Base-by-base conservation (phyloP, 2,113 vertebrate species). In the Festucalex cinctus region DNA sequence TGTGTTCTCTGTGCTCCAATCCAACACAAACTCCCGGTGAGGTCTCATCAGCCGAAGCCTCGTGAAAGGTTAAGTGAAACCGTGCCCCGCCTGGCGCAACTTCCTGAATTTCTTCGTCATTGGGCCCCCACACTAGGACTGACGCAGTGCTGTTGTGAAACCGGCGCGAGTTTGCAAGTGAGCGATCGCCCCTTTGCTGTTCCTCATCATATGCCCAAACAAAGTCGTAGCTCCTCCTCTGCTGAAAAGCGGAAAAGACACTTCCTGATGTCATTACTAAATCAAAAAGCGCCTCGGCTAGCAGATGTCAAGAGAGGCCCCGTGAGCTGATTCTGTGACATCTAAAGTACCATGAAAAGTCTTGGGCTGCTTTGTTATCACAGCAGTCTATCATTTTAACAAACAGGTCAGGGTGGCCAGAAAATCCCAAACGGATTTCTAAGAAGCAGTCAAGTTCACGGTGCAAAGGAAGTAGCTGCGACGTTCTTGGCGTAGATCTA, bases 241-340 rank as follows among this genome's bases (percentile, higher is more conserved):
- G 70, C 84, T 62, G 72, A 86, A 85, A 81, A 51, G n/a, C 14
- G 17, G 43, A 46, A 46, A 46, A 86, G 83, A 85, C 83, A 85
- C 85, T 90, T 89, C 85, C 84, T 88, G 76, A 86, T 88, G 83
- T 89, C 78, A 86, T 87, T 80, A 83, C 86, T 86, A 89, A 90
- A 90, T 90, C 83, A 87, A 85, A 88, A 85, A 64, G 74, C 74
- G 75, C 79, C 78, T 84, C 84, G 5, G 84, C 83, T 81, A 88
- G 85, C 88, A 91, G 88, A 88, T 90, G 89, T 90, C 82, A 74
- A 66, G 69, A 78, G 84, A 79, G 81, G 82, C 83, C 51, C 24
- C 67, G 79, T 78, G 82, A 82, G 76, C 76, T 80, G 74, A 75
- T 73, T 66, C 65, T 63, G 63, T 73, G 73, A 79, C 77, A 79